Base-by-base conservation (phyloP, 92 coral and sea anemone species). In the Heliopora coerulea region DNA sequence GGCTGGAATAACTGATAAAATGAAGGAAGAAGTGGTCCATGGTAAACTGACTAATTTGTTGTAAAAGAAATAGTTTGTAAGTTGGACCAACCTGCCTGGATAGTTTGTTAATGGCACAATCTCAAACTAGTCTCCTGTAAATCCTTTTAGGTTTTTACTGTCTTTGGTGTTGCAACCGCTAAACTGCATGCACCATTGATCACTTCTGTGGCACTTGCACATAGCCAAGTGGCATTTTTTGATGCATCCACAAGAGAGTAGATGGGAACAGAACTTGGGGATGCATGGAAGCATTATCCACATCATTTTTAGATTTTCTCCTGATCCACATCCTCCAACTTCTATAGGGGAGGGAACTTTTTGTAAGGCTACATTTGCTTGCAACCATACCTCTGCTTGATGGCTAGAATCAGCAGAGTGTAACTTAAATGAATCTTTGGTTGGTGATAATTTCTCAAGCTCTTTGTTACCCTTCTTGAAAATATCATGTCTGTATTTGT, bases 391-490 rank as follows among this genome's bases (percentile, higher is more conserved):
- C 2, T 49, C 49, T 42, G 75, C 60, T 15, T 49, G 75, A 21
- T 24, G 11, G 21, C 27, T 68, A 19, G 35, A 26, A 7, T 60
- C 3, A 0, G 41, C n/a, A 15, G 32, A 9, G 49, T 68, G 75
- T 49, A 68, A 28, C 12, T 8, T 15, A 30, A 68, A 50, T 19
- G 75, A 12, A 68, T 68, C 60, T 48, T 68, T 49, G 19, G 75
- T 68, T 31, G 75, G 75, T 68, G 75, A 60, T 54, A 68, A 31
- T 31, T 68, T 68, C 59, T 68, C 75, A 27, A 66, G 57, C 57
- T 66, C 73, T 48, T 66, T 66, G 34, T 25, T 66, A 21, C 73
- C 73, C 42, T 23, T 66, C 23, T 66, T n/a, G 31, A 68, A 68
- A 27, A 27, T 42, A 31, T 68, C 75, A 15, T 44, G 12, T 49